A percentile compares a stretch with the other conserved stretches of the same genome.
Conservation (phyloP, 2,113 vertebrate genomes). For the Cinclus cinclus region DNA sequence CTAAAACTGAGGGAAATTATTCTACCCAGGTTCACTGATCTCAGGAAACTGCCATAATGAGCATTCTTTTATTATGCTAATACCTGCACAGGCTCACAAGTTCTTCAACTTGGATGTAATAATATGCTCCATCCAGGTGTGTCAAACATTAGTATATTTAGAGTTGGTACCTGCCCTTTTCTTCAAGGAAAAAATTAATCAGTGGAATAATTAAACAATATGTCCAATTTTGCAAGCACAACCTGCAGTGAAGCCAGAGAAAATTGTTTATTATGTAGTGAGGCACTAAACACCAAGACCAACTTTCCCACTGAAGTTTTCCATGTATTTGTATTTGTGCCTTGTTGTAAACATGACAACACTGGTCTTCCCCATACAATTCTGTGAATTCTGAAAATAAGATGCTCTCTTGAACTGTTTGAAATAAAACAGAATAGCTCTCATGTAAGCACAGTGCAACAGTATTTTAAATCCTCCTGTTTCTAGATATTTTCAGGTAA, state of each 20-base stretch:
- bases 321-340: neutral
- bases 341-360: neutral
- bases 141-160: neutral
- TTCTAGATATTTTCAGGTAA: neutral
- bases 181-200: neutral
- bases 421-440: slow-evolving; percentile 2
- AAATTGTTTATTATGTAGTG: neutral
- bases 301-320: neutral
- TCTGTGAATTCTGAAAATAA: slow-evolving; percentile 8
- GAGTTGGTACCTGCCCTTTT: neutral
- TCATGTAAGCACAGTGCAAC: neutral
- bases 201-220: neutral
- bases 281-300: neutral
- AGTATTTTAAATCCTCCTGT: neutral
- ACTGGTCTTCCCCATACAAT: neutral
- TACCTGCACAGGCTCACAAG: neutral
- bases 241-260: neutral
- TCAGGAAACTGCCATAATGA: neutral
- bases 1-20: neutral
- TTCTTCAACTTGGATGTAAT: neutral
- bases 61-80: neutral
- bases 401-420: neutral
- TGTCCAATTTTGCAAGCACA: neutral
- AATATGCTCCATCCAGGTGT: neutral
- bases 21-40: neutral